Evolutionary conservation across 37 sponge, comb jelly and placozoan species (phyloP).

Genomic region (Sycon ciliatum): DNA sequence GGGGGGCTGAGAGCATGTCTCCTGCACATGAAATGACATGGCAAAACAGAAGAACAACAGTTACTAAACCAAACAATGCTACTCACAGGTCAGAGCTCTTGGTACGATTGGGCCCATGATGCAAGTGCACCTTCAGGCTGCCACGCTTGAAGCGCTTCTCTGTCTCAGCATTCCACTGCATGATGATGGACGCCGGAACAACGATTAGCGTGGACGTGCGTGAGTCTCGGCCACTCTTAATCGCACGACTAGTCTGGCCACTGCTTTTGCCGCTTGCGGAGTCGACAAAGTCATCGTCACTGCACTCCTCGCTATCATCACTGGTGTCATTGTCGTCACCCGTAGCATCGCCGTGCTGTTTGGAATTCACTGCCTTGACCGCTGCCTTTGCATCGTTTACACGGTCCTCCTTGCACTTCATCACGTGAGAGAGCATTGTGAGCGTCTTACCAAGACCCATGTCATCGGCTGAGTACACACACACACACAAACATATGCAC

Average conservation of each 20-base stretch:
- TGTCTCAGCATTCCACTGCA: constrained; percentile 60
- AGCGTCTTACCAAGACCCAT: constrained; percentile 80
- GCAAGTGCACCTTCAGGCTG: constrained; percentile 16
- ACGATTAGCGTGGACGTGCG: constrained; percentile 47
- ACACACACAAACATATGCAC: not conserved
- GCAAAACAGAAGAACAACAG: too few species aligned
- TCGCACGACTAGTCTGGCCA: not conserved
- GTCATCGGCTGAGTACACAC: constrained; percentile 49
- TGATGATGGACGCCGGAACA: constrained; percentile 49
- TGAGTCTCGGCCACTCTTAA: constrained; percentile 19
- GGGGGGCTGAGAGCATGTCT: too few species aligned
- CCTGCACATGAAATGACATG: too few species aligned
- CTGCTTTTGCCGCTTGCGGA: not conserved
- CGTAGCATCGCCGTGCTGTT: too few species aligned
- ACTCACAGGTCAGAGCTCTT: too few species aligned
- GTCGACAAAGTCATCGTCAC: not conserved
- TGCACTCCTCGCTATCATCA: constrained; percentile 12
- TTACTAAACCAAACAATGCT: too few species aligned
- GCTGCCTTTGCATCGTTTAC: too few species aligned
- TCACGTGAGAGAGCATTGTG: constrained; percentile 46
- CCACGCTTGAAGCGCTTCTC: constrained; percentile 19
- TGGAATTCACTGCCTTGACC: too few species aligned
- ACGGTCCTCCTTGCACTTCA: constrained; percentile 21
- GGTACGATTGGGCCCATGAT: constrained; percentile 48
- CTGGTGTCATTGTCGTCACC: not conserved